A percentile compares a stretch with the other conserved stretches of the same genome.
These are phyloP conservation scores for Molossus alvarezi DNA, from an alignment of 2,797 vertebrate species.

Conservation along the genomic window DNA sequence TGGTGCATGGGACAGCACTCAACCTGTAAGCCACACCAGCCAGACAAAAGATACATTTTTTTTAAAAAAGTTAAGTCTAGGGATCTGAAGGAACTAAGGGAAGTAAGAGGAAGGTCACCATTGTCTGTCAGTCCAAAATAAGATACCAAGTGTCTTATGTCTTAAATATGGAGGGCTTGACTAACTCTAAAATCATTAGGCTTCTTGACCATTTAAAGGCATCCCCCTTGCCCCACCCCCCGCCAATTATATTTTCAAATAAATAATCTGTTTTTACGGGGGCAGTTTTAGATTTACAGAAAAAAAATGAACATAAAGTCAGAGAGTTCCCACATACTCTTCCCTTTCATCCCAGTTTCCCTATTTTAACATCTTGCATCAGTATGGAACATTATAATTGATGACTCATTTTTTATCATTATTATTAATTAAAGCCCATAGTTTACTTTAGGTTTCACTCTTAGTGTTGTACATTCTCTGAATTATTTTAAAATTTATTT, in stretches of 20 bases:
- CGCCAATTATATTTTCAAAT: background rate
- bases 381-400: background rate
- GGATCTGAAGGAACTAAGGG: background rate
- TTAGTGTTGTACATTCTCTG: background rate
- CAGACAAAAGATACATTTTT: too few relatives aligned
- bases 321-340: background rate
- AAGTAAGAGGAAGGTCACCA: background rate
- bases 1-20: too few relatives aligned
- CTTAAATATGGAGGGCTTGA: background rate
- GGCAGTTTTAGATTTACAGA: background rate
- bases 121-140: background rate
- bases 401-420: background rate
- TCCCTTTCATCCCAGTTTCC: background rate
- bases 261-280: background rate
- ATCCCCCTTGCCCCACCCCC: background rate
- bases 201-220: background rate
- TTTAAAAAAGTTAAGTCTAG: background rate
- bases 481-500: background rate
- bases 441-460: background rate
- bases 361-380: background rate
- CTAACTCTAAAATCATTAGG: conserved; percentile 7
- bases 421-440: background rate
- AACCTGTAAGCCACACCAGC: too few relatives aligned
- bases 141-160: background rate
- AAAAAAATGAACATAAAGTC: background rate